Conservation (phyloP, 2,888 invertebrate species). For the Caenorhabditis becei region DNA sequence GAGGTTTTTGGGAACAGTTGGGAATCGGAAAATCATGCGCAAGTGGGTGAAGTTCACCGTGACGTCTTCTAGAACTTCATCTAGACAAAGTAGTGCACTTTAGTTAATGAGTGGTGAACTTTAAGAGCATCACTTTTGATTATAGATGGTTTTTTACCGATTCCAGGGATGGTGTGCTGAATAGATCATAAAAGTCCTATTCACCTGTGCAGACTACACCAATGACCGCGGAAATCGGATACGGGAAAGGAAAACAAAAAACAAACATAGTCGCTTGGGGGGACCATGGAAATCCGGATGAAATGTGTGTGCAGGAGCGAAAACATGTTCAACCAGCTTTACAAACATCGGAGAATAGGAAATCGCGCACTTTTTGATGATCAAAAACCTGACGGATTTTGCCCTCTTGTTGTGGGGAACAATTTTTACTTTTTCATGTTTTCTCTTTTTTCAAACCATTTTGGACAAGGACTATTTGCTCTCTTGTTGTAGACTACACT, state of each 20-base stretch:
- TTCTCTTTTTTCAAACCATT: not conserved
- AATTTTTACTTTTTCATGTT: not conserved
- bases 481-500: too few species aligned
- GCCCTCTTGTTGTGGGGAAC: not conserved
- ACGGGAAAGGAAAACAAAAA: not conserved
- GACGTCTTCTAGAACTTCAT: too few species aligned
- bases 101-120: too few species aligned
- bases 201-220: not conserved
- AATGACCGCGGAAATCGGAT: slow-evolving; percentile 24
- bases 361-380: slow-evolving; percentile 4
- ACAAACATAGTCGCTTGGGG: not conserved
- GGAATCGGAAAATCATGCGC: too few species aligned
- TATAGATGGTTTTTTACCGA: not conserved
- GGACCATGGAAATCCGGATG: not conserved
- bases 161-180: too few species aligned
- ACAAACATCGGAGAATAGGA: not conserved
- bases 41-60: too few species aligned
- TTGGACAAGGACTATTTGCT: too few species aligned
- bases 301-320: slow-evolving; percentile 6
- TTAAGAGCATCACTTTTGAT: not conserved
- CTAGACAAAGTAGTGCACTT: too few species aligned
- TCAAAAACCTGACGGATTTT: not conserved
- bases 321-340: slow-evolving; percentile 1
- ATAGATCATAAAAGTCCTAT: not conserved
- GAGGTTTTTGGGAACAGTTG: too few species aligned